These are phyloP conservation scores for Acleris holmiana DNA, from an alignment of 2,888 invertebrate species.

Conservation along the genomic window DNA sequence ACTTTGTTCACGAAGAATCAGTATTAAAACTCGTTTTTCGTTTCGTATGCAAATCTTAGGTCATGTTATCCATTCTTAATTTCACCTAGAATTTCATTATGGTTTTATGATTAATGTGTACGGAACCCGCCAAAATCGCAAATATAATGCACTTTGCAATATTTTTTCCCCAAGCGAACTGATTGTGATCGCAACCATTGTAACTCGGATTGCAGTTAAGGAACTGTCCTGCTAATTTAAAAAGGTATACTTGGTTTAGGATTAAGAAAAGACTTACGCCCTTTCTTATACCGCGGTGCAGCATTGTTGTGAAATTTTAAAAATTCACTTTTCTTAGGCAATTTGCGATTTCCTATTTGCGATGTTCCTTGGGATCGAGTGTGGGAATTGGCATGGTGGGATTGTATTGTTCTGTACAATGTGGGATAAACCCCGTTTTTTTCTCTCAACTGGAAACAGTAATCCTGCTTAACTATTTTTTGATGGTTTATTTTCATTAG, in stretches of 20 bases:
- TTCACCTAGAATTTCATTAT: no score
- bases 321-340: slow-evolving; percentile 63
- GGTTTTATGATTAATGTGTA: neutral
- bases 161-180: slow-evolving; percentile 64
- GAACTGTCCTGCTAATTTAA: slow-evolving; percentile 21
- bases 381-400: slow-evolving; percentile 69
- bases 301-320: slow-evolving; percentile 70
- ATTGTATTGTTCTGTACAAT: slow-evolving; percentile 56
- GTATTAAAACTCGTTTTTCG: no score
- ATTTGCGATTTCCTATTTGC: slow-evolving; percentile 69
- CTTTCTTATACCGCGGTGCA: neutral
- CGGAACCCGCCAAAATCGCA: slow-evolving; percentile 17
- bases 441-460: slow-evolving; percentile 22
- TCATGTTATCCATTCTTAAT: neutral
- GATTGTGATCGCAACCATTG: slow-evolving; percentile 75
- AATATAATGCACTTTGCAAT: slow-evolving; percentile 39
- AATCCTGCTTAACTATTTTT: slow-evolving; percentile 31
- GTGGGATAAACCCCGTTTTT: slow-evolving; percentile 43
- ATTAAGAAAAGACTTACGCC: neutral
- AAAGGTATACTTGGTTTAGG: slow-evolving; percentile 1
- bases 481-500: slow-evolving; percentile 21
- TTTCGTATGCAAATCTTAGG: neutral
- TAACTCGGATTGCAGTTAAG: slow-evolving; percentile 64
- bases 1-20: no score
- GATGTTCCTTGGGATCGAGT: slow-evolving; percentile 57